Conservation (phyloP, 2,113 vertebrate species). For the Agelaius tricolor region DNA sequence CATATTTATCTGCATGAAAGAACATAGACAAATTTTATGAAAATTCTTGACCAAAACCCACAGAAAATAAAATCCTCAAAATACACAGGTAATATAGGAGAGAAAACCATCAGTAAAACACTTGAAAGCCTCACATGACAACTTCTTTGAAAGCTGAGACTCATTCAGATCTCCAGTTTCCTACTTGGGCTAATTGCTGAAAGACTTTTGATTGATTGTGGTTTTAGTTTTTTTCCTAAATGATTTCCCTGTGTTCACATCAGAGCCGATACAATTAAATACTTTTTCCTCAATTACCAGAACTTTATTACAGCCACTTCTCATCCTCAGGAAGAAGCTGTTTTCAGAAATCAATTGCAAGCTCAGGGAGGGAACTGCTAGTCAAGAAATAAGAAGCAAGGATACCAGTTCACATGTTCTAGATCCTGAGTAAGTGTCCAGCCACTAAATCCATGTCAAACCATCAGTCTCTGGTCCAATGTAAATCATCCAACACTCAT, state of each 20-base stretch:
- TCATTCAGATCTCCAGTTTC: neutral
- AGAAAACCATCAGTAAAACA: neutral
- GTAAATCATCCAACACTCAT: neutral
- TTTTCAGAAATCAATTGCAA: neutral
- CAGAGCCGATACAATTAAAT: neutral
- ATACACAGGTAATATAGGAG: neutral
- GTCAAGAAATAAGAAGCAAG: neutral
- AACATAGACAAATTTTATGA: neutral
- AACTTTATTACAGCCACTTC: neutral
- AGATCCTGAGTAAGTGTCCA: neutral
- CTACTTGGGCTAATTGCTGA: neutral
- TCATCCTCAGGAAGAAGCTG: neutral
- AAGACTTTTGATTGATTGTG: neutral
- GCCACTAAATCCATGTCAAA: neutral
- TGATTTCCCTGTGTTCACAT: neutral
- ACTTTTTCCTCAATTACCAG: neutral
- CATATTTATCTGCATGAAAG: neutral
- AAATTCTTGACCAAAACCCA: neutral
- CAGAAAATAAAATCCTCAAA: neutral
- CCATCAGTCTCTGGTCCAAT: neutral
- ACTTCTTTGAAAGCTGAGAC: neutral
- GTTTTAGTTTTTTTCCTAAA: accelerated
- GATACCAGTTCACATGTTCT: neutral
- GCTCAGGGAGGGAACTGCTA: neutral
- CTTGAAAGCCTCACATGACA: neutral